These are phyloP conservation scores for Gallinago paraguaiae DNA, from an alignment of 2,113 vertebrate species.

Conservation along the genomic window DNA sequence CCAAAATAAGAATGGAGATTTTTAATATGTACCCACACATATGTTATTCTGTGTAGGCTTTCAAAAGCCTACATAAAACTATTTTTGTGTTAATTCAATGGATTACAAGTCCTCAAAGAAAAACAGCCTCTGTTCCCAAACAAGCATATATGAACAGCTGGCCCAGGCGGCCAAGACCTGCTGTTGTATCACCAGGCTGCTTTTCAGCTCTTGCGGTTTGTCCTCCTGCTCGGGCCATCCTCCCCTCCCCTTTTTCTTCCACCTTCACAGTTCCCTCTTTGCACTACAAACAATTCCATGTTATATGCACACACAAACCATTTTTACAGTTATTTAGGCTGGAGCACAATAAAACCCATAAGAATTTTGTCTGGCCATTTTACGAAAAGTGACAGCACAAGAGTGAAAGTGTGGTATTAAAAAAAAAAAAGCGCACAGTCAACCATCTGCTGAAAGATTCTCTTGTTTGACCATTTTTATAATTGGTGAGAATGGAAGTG, in stretches of 20 bases:
- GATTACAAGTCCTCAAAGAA: not conserved
- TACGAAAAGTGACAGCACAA: constrained; percentile 27
- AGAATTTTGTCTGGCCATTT: constrained; percentile 11
- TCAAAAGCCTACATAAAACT: not conserved
- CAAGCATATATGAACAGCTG: constrained; percentile 36
- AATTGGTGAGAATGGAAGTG: constrained; percentile 12
- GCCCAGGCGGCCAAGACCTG: not conserved
- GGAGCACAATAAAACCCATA: not conserved
- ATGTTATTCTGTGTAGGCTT: not conserved
- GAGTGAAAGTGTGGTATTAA: constrained; percentile 5
- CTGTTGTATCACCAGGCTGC: not conserved
- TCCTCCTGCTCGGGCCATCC: not conserved
- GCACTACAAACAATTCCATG: not conserved
- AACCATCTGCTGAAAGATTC: constrained; percentile 49
- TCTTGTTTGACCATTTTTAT: constrained; percentile 41
- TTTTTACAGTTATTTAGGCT: not conserved
- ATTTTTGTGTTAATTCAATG: not conserved
- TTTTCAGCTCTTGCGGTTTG: not conserved
- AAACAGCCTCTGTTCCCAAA: constrained; percentile 20
- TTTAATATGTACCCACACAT: not conserved
- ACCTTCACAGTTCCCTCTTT: not conserved
- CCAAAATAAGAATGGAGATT: not conserved
- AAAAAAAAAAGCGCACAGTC: not conserved
- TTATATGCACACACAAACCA: not conserved
- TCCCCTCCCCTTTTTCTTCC: not conserved